Evolutionary conservation across 2,113 vertebrate species (phyloP).

Genomic region (Seriola quinqueradiata): DNA sequence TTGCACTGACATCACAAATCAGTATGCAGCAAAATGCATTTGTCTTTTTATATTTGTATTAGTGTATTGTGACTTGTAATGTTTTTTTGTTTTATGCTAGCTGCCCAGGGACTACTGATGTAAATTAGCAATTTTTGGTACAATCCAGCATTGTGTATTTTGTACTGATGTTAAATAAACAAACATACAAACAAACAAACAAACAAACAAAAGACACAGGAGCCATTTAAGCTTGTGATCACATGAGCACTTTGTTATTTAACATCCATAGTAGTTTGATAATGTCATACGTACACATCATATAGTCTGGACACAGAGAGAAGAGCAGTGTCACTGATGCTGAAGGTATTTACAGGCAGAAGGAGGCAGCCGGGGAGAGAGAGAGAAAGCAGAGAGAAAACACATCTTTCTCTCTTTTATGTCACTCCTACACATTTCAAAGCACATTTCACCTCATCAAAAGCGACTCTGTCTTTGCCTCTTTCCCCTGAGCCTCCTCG

Average conservation of each 20-base stretch:
- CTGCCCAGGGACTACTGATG: too few relatives aligned
- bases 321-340: constrained; percentile 63
- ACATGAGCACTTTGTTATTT: constrained; percentile 85
- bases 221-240: constrained; percentile 64
- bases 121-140: too few relatives aligned
- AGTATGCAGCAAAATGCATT: too few relatives aligned
- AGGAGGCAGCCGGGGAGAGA: constrained; percentile 21
- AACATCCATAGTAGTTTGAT: constrained; percentile 80
- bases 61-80: too few relatives aligned
- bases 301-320: constrained; percentile 67
- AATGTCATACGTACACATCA: constrained; percentile 75
- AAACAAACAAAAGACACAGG: constrained; percentile 57
- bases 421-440: constrained; percentile 15
- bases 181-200: too few relatives aligned
- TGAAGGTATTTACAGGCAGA: constrained; percentile 73
- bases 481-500: constrained; percentile 2
- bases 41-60: too few relatives aligned
- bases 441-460: constrained; percentile 9
- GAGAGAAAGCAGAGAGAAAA: constrained; percentile 28
- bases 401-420: not conserved
- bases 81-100: too few relatives aligned
- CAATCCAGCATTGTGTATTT: too few relatives aligned
- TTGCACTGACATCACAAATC: too few relatives aligned
- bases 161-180: too few relatives aligned
- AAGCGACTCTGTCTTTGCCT: constrained; percentile 1